Evolutionary conservation across 2,113 vertebrate genomes (phyloP), one percentile per base, ranked within the genome.

Genomic region (Hippocampus abdominalis): DNA sequence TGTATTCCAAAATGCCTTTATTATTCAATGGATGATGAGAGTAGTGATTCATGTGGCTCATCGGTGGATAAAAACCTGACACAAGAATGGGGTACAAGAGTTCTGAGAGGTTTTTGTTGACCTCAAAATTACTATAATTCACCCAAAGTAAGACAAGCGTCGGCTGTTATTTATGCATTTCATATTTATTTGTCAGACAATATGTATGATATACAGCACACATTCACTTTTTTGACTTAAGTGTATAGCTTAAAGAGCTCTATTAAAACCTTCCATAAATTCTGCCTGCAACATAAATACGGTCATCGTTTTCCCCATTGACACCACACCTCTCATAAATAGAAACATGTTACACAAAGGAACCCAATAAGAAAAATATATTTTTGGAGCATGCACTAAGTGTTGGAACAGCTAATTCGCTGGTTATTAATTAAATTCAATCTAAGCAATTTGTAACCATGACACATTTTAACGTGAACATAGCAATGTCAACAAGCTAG

Each of bases 11-110:
- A 60, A 51, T 60, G 0, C 68, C 32, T 75, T 73, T 13, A 56
- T 71, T 73, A 59, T 71, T 80, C 76, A 2, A 71, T 72, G 44
- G 71, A 70, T 16, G 29, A n/a, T 66, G 13, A 69, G 20, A 72
- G 72, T 71, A 23, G 29, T 46, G 15, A 64, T 48, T 71, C 40
- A 32, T 67, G 46, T 66, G 42, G 42, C 44, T 23, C 64, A 23
- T 51, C 25, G 8, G 12, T 36, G 27, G 23, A 13, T 23, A 42
- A 68, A 70, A 62, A 71, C 23, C 16, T 72, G 29, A 68, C 48
- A 32, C 8, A 71, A n/a, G 8, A n/a, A 29, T 61, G 9, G 3
- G 51, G 61, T 15, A 46, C 42, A 27, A 39, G 25, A 49, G 32
- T 59, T 1, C 40, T 12, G 21, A 20, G 23, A 66, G 13, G 27